Conservation (phyloP, 2,797 vertebrate genomes). For the Fistularia commersonii region DNA sequence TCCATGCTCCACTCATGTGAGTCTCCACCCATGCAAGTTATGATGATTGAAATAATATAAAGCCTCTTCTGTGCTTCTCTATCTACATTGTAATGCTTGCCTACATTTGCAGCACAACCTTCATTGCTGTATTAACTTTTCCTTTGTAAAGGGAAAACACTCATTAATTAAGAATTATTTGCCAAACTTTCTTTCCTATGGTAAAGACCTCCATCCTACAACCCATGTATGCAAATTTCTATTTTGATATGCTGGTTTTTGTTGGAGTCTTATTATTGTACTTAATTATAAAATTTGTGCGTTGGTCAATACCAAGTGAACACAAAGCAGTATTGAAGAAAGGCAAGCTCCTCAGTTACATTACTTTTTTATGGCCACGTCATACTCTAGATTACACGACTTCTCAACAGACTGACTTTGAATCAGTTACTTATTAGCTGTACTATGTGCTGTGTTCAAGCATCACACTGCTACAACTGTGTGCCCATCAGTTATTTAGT, state of each 20-base stretch:
- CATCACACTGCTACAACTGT: constrained; percentile 49
- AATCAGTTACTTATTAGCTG: constrained; percentile 51
- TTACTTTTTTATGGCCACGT: constrained; percentile 43
- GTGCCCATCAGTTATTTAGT: constrained; percentile 49
- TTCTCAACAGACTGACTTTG: constrained; percentile 44
- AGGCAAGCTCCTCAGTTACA: constrained; percentile 32
- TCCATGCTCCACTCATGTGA: constrained; percentile 28
- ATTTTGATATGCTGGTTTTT: constrained; percentile 70
- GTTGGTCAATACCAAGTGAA: constrained; percentile 45
- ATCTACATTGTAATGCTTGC: constrained; percentile 30
- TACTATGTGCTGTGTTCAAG: constrained; percentile 58
- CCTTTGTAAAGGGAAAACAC: constrained; percentile 60
- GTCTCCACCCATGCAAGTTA: constrained; percentile 37
- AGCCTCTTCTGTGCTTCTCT: constrained; percentile 35
- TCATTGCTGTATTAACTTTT: constrained; percentile 55
- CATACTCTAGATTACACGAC: constrained; percentile 39
- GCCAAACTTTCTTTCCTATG: constrained; percentile 78
- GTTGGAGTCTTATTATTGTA: constrained; percentile 54
- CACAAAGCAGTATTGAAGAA: constrained; percentile 41
- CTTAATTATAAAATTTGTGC: constrained; percentile 38
- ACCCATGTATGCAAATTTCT: constrained; percentile 73
- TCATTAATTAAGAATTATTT: constrained; percentile 64
- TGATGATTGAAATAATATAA: constrained; percentile 43
- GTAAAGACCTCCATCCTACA: constrained; percentile 70
- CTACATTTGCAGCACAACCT: constrained; percentile 45